Evolutionary conservation across 2,113 vertebrate species (phyloP), one percentile per base, ranked within the genome.

Genomic region (Manacus vitellinus): DNA sequence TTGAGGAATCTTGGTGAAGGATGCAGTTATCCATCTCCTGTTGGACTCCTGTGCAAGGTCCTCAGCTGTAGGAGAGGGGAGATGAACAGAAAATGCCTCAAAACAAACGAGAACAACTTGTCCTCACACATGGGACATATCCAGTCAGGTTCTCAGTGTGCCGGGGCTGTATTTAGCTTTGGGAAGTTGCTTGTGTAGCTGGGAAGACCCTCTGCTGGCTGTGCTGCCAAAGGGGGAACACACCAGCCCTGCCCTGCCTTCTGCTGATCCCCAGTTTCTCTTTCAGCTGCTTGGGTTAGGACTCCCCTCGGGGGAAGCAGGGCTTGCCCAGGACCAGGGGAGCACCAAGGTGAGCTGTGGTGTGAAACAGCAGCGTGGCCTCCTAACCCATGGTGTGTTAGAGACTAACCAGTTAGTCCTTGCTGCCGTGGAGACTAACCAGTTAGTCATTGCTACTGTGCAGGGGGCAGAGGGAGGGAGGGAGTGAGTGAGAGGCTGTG

Each of bases 261-360:
- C 89, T 21, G 30, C 83, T 94, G 68, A 86, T 28, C 28, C 62
- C 35, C 0, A 1, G 11, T 76, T 92, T 90, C 79, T 88, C 31
- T 92, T 94, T 25, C 87, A 92, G 87, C 84, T 92, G 20, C 67
- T 88, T 44, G 83, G 39, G 22, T 58, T 88, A 31, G n/a, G 58
- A 9, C 47, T 91, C 19, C 94, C 92, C 58, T 44, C 55, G 14
- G 94, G 78, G 83, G 79, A 74, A 71, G 71, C 94, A 11, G 54
- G 8, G 66, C 79, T 85, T 21, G 66, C 79, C 71, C 95, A 67
- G 83, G 83, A 81, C 55, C 86, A 13, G 89, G 89, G 61, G 10
- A 85, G 71, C 66, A 52, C 65, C 52, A 85, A 66, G 82, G 92
- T 88, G 94, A 92, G 95, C 78, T 68, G 44, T 68, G 84, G 71